Base-by-base conservation (phyloP, 2,113 vertebrate species). In the Silurus asotus region DNA sequence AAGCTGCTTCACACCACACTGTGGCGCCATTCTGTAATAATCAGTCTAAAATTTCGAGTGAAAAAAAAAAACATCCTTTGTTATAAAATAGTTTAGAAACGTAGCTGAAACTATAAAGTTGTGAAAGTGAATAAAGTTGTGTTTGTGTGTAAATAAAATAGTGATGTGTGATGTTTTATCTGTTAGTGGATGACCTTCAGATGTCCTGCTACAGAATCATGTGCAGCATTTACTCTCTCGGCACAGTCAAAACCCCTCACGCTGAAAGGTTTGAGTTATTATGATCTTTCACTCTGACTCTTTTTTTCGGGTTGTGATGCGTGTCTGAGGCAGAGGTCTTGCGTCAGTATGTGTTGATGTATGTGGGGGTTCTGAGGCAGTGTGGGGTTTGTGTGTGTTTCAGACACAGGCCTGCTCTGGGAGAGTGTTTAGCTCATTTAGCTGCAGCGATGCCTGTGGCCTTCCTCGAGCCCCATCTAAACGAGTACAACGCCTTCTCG, bases 401-500 rank as follows among this genome's bases (percentile, higher is more conserved):
- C 89, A 98, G 97, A 87, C 96, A 97, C 84, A 93, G 97, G 3
- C 97, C 97, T 0, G 97, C 97, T 53, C 95, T 99, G 4, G 97
- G 97, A 1, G 97, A 99, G 89, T 98, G 97, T 90, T 91, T 98
- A 91, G 97, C 97, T 82, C 94, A 97, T 20, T 93, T 99, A 74
- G 97, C 97, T 0, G 96, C 97, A 0, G 97, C 97, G 0, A 97
- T 98, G 97, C 97, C 97, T 0, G 97, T 99, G 67, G 97, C 97
- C 0, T 99, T 95, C 91, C 91, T 98, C 88, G 97, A 98, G 89
- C 97, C 97, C 0, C 91, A 94, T 56, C 93, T 97, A 10, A 98
- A 99, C 28, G 95, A 96, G 69, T 96, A 93, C 86, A 99, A 99
- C 0, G 93, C 95, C 49, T 97, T 93, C 91, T 98, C 97, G 0